phyloP scores from a whole-genome alignment of 2,797 vertebrate genomes.

The Trematomus bernacchii region DNA sequence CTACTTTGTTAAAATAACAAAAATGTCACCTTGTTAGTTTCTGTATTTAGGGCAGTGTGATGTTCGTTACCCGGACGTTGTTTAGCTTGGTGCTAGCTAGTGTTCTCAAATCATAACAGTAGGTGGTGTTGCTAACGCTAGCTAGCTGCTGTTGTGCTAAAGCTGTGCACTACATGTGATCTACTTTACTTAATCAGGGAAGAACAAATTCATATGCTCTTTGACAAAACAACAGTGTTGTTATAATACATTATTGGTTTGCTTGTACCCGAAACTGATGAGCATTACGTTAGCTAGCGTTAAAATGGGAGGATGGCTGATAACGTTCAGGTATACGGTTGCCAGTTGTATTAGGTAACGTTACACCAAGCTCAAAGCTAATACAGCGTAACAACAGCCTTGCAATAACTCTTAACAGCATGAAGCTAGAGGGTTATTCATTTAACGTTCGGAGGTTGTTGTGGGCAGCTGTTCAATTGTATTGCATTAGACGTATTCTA shows the following conservation, averaged over 20 bases:
- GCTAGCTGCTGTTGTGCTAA: not conserved
- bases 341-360: no score
- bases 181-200: no score
- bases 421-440: not conserved
- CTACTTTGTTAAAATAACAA: rapidly evolving
- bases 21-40: no score
- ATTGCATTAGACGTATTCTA: not conserved
- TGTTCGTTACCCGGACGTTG: conserved; percentile 13
- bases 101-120: not conserved
- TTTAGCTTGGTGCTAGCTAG: conserved; percentile 8
- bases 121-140: conserved; percentile 22
- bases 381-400: not conserved
- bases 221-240: no score
- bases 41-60: not conserved
- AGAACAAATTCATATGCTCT: no score
- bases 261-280: not conserved
- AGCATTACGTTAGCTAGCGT: not conserved
- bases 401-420: not conserved
- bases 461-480: not conserved
- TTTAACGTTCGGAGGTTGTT: not conserved
- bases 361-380: not conserved
- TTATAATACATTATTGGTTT: not conserved
- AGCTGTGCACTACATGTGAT: not conserved
- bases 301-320: not conserved
- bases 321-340: no score